Conservation (phyloP, 2,888 invertebrate genomes). For the Epinotia bilunana region DNA sequence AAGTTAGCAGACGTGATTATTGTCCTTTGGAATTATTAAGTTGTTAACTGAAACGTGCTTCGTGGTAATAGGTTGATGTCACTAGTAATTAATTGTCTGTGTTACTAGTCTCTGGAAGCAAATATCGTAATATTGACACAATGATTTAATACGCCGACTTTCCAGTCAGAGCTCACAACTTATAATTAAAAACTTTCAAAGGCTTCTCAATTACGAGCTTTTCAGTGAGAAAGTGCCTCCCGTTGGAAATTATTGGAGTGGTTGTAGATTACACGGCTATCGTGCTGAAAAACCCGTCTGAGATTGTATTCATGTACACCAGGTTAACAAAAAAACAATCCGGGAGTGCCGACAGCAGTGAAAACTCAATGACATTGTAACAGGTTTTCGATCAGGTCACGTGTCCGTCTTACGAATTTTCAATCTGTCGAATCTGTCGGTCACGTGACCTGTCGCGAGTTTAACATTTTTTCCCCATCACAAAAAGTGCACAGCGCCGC, state of each 20-base stretch:
- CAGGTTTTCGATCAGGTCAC: no score
- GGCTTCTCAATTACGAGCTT: constrained; percentile 17
- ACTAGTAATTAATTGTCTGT: constrained; percentile 58
- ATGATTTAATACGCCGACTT: background rate
- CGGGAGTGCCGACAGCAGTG: no score
- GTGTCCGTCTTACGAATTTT: no score
- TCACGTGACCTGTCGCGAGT: no score
- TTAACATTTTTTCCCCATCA: no score
- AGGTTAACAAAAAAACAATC: no score
- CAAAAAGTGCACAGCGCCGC: no score
- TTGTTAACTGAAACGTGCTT: constrained; percentile 42
- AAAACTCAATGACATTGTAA: no score
- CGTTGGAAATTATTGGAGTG: background rate
- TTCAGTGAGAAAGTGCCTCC: background rate
- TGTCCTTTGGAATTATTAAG: constrained; percentile 30
- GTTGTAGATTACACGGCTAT: background rate
- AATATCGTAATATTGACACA: background rate
- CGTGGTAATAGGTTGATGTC: constrained; percentile 53
- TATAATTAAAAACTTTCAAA: constrained; percentile 13
- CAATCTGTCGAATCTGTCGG: no score
- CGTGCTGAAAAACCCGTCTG: background rate
- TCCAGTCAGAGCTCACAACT: background rate
- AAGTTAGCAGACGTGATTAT: constrained; percentile 39
- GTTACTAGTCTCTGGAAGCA: background rate
- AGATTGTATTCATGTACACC: no score